Base-by-base conservation (phyloP, 2,888 invertebrate species). In the Nasonovia ribisnigri region DNA sequence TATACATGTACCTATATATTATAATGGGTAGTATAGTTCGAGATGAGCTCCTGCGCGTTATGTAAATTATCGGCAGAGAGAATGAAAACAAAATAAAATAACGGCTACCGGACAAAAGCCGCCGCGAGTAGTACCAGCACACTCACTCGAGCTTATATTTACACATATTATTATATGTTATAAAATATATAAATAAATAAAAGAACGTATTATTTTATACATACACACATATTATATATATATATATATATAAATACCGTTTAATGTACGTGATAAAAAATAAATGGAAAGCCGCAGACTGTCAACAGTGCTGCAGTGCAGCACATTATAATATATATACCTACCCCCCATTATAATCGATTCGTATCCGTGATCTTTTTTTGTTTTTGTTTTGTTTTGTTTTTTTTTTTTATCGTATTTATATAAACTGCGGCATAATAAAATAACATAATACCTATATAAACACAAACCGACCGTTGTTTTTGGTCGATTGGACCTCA, bases 401-500 rank as follows among this genome's bases (percentile, higher is more conserved):
- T 77, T 77, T 36, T 8, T 90, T 90, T 77, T 36, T 20, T 24
- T 8, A 77, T 77, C 36, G 20, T 77, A 77, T 77, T 77, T 77
- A 77, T 77, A 36, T 77, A 36, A 77, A 42, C 36, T 77, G 8
- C 77, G 42, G 51, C 51, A n/a, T 48, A 46, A 42, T 29, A 87
- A 46, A 87, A 48, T 51, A 51, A 88, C 77, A 77, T 77, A 20
- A 42, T 77, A 77, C 77, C 77, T 24, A 60, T 48, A 92, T 46
- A 60, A 92, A 88, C 16, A 87, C 36, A 48, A 42, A 51, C 16
- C 60, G 86, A 67, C 92, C 84, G 89, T 93, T 89, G 89, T 93
- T 86, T 93, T 93, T 89, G 43, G 88, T 84, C 92, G 84, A 92
- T 84, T 84, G 89, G 92, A 93, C 92, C 84, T 93, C 92, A 93